These are phyloP conservation scores for Drosophila ambigua DNA, from an alignment of 1,140 invertebrate genomes.

Conservation along the genomic window DNA sequence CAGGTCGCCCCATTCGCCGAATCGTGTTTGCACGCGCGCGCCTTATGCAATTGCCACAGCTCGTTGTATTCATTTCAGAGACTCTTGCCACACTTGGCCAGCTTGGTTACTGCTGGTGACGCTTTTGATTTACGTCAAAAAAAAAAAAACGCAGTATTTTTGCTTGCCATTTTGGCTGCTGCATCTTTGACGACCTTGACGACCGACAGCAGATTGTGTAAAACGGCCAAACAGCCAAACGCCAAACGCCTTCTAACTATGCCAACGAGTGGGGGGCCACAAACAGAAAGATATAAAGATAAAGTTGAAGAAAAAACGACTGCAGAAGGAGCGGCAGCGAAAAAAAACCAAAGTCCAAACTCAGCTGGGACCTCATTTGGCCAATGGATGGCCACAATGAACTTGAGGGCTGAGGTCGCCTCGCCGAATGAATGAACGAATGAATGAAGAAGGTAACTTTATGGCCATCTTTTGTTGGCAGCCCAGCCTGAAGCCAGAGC, in stretches of 20 bases:
- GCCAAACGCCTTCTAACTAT: slow-evolving; percentile 43
- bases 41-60: slow-evolving; percentile 38
- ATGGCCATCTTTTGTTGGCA: slow-evolving; percentile 31
- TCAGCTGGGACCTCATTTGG: slow-evolving; percentile 35
- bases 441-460: slow-evolving; percentile 21
- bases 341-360: slow-evolving; percentile 18
- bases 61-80: slow-evolving; percentile 31
- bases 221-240: slow-evolving; percentile 16
- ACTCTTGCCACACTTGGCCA: slow-evolving; percentile 41
- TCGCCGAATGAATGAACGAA: slow-evolving; percentile 10
- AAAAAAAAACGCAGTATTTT: slow-evolving; percentile 19
- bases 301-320: slow-evolving; percentile 34
- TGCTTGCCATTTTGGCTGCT: slow-evolving; percentile 36
- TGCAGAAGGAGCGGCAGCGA: slow-evolving; percentile 14
- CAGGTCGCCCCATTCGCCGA: slow-evolving; percentile 26
- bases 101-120: slow-evolving; percentile 24
- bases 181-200: slow-evolving; percentile 52
- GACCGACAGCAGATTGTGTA: slow-evolving; percentile 45
- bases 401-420: slow-evolving; percentile 48
- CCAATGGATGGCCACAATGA: slow-evolving; percentile 36
- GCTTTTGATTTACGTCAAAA: slow-evolving; percentile 39
- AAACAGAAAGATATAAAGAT: slow-evolving; percentile 20
- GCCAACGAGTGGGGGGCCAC: slow-evolving; percentile 5
- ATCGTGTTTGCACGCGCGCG: slow-evolving; percentile 48
- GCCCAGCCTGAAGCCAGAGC: not conserved